These are phyloP conservation scores for Toxonevra muliebris DNA, from an alignment of 2,888 invertebrate species.

Conservation along the genomic window DNA sequence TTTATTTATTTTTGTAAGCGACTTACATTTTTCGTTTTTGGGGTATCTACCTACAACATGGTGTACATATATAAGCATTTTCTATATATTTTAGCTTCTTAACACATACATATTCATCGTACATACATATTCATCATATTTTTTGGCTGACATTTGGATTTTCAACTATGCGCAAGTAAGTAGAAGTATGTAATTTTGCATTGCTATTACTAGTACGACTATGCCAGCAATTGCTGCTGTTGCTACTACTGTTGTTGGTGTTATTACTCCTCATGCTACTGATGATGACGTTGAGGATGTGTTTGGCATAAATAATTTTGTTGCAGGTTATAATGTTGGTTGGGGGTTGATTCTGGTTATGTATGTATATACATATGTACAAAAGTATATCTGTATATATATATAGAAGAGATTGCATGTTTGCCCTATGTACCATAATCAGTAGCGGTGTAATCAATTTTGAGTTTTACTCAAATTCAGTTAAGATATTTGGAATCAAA, in stretches of 20 bases:
- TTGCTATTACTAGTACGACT: conserved; percentile 5
- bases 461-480: neutral
- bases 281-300: conserved; percentile 35
- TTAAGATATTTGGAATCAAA: too few species aligned
- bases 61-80: too few species aligned
- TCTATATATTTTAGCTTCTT: too few species aligned
- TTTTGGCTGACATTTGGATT: too few species aligned
- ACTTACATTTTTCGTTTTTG: neutral
- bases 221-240: neutral
- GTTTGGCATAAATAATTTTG: conserved; percentile 34
- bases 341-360: conserved; percentile 10
- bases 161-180: too few species aligned
- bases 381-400: neutral
- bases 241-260: neutral
- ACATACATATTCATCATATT: too few species aligned
- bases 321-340: conserved; percentile 12
- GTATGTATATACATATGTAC: neutral
- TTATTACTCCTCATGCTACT: conserved; percentile 14
- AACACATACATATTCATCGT: too few species aligned
- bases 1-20: conserved; percentile 12
- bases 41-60: too few species aligned
- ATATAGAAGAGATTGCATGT: conserved; percentile 9
- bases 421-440: neutral
- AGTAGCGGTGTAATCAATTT: conserved; percentile 7
- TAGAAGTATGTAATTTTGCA: neutral